Evolutionary conservation across 1,140 invertebrate species (phyloP), one percentile per base, ranked within the genome.

Genomic region (Dolichoris vasculosae): DNA sequence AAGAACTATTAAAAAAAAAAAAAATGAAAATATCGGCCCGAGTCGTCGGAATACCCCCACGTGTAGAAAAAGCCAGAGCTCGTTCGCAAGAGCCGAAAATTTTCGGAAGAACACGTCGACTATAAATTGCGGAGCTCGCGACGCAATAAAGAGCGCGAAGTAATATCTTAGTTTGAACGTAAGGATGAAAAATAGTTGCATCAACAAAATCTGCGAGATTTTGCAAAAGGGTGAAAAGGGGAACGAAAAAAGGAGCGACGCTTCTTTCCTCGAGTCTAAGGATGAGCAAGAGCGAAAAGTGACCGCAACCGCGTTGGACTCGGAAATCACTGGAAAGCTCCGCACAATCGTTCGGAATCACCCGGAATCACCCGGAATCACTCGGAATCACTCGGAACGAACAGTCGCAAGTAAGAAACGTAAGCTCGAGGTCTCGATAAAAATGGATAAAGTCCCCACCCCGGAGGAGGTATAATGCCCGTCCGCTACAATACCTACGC

Each of bases 381-480:
- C 43, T 23, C 43, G 20, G 2, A 64, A 43, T 11, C 59, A 59
- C 78, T 4, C 38, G 1, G 35, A 38, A 13, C 11, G 15, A 17
- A 51, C 38, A 79, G 8, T 26, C 17, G 35, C 38, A 8, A 35
- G 35, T 26, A 0, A 23, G 20, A 63, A 51, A 51, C 48, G 48
- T 51, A 51, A 0, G 15, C 20, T n/a, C 32, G 17, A 15, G 17
- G 20, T 67, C 67, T 59, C 77, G 77, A 67, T 85, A 85, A 80
- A 85, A 73, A 73, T n/a, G 64, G 77, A 80, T 85, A 78, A 69
- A 55, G n/a, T n/a, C 23, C 38, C 38, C n/a, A 30, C 1, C 26
- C n/a, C 0, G n/a, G 8, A 46, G 11, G 8, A 46, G 11, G 46
- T 23, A 75, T 75, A 82, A 38, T 35, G 15, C 51, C 30, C n/a